Evolutionary conservation across 2,888 invertebrate genomes (phyloP), one percentile per base, ranked within the genome.

Genomic region (Aporophyla lueneburgensis): DNA sequence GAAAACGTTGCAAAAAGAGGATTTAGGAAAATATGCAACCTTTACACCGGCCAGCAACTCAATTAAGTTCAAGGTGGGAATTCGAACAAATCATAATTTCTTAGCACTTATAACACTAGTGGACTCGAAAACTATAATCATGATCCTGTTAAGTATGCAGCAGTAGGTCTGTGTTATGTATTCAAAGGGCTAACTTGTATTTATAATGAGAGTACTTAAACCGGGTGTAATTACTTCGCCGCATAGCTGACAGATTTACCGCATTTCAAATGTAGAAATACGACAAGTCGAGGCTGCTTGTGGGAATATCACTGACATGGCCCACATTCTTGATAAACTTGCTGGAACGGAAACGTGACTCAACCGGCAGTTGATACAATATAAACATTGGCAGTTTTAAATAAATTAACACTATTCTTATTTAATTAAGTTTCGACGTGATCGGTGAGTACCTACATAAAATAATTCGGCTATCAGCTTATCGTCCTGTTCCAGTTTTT

Each of bases 301-400:
- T 93, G 91, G 92, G 92, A 94, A 94, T 92, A 94, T 93, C 92
- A 89, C 87, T 89, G 85, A 88, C 88, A 88, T 92, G 93, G 88
- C 90, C 93, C 93, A 95, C 95, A 95, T 95, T 93, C 94, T 90
- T 91, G 95, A 95, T 95, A 95, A 92, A 95, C 93, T 93, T 86
- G 94, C 91, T 90, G 81, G 88, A 92, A 90, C 95, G 95, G 95
- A 95, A 94, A 93, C 86, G 79, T 95, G 95, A 94, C 88, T 94
- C 95, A 95, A 91, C 89, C 88, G 87, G 83, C 86, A 88, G 85
- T 87, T 86, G 91, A 93, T 93, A 92, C 89, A 86, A 88, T 89
- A 89, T 88, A 87, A 87, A 88, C 87, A 88, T 89, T 90, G 87
- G 72, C 81, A 82, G 78, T 78, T 78, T 81, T 76, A 76, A 83